Evolutionary conservation across 2,113 vertebrate genomes (phyloP).

Genomic region (Phyllopteryx taeniolatus): DNA sequence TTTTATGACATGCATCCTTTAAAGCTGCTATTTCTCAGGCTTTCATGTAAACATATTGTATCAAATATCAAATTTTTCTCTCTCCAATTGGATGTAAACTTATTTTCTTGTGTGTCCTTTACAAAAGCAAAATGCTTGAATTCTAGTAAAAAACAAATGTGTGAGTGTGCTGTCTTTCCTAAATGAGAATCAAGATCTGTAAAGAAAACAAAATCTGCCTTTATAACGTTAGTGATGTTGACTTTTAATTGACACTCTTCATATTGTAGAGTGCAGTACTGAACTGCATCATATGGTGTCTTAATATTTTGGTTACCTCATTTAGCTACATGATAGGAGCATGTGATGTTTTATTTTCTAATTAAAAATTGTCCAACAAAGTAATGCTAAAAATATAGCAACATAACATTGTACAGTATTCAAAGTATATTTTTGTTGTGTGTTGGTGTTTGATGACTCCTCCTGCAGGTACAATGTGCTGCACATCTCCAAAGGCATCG

Average conservation of each 20-base stretch:
- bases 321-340: not conserved
- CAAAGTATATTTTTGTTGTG: not conserved
- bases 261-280: not conserved
- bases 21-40: not conserved
- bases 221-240: not conserved
- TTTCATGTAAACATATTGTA: not conserved
- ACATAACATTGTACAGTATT: not conserved
- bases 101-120: not conserved
- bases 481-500: constrained; percentile 97
- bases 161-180: not conserved
- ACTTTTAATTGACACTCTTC: not conserved
- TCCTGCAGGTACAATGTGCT: constrained; percentile 88
- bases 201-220: too few species aligned
- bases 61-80: not conserved
- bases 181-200: too few species aligned
- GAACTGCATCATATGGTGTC: not conserved
- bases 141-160: not conserved
- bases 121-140: not conserved
- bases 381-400: not conserved
- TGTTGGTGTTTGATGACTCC: constrained; percentile 3
- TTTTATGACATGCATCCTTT: not conserved
- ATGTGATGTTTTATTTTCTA: not conserved
- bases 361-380: too few species aligned
- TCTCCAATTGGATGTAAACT: not conserved
- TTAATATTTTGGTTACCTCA: not conserved